Conservation (phyloP, 2,888 invertebrate species). For the Eupeodes latifasciatus region DNA sequence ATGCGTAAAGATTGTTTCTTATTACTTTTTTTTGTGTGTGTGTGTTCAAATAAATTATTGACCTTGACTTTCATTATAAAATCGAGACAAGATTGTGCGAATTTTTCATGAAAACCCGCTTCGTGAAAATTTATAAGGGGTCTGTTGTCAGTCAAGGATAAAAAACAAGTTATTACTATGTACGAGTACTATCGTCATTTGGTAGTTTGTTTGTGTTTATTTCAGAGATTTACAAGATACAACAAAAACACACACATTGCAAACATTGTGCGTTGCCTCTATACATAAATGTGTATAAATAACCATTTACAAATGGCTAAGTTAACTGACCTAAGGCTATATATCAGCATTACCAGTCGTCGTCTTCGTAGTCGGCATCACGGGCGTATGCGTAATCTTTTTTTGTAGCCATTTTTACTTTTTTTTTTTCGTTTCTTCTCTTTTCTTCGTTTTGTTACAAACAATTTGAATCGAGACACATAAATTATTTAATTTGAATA, state of each 20-base stretch:
- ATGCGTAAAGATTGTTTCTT: slow-evolving; percentile 1
- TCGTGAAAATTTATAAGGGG: neutral
- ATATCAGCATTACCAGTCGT: neutral
- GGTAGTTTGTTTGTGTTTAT: neutral
- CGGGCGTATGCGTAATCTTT: slow-evolving; percentile 35
- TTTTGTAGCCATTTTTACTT: neutral
- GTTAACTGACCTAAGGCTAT: slow-evolving; percentile 60
- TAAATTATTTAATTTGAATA: slow-evolving; percentile 45
- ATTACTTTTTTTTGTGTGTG: neutral
- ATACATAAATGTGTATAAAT: neutral
- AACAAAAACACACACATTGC: neutral
- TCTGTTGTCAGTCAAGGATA: slow-evolving; percentile 36
- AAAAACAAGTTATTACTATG: slow-evolving; percentile 1
- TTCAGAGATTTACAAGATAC: neutral
- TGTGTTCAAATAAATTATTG: neutral
- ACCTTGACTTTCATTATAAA: slow-evolving; percentile 38
- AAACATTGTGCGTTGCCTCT: slow-evolving; percentile 1
- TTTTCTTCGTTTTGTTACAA: slow-evolving; percentile 5
- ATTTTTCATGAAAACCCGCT: slow-evolving; percentile 11
- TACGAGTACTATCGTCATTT: neutral
- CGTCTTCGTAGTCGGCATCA: slow-evolving; percentile 29
- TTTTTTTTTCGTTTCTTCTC: neutral
- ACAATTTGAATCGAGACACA: slow-evolving; percentile 57
- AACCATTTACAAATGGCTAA: neutral
- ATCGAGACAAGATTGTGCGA: slow-evolving; percentile 30